A percentile compares a stretch with the other conserved stretches of the same genome.
Conservation (phyloP, 2,797 vertebrate species). For the Aulostomus chinensis region DNA sequence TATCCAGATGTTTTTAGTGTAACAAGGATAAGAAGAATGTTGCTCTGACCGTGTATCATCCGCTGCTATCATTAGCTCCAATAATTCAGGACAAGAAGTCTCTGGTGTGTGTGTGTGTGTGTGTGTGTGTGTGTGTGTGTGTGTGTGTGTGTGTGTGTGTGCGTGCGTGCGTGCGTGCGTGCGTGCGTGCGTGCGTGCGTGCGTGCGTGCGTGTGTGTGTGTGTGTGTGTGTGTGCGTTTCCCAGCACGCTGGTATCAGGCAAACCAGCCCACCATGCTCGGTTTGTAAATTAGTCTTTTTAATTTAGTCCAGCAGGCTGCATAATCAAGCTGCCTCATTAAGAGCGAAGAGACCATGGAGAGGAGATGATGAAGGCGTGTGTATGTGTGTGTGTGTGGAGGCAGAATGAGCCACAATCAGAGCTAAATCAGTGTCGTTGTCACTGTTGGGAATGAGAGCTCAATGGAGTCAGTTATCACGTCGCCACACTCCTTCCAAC, state of each 20-base stretch:
- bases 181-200: neutral
- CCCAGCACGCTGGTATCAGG: constrained; percentile 19
- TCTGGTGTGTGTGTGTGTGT: too few relatives aligned
- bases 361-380: constrained; percentile 30
- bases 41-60: too few relatives aligned
- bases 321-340: constrained; percentile 54
- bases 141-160: neutral
- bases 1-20: too few relatives aligned
- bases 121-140: neutral
- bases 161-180: neutral
- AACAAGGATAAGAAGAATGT: too few relatives aligned
- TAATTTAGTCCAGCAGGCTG: constrained; percentile 58
- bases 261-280: constrained; percentile 27
- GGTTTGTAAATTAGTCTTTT: constrained; percentile 56
- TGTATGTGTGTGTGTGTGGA: constrained; percentile 10
- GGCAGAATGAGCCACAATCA: constrained; percentile 25
- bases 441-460: constrained; percentile 14
- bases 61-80: too few relatives aligned
- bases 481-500: neutral
- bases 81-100: too few relatives aligned
- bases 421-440: constrained; percentile 33
- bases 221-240: neutral
- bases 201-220: neutral
- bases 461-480: constrained; percentile 38
- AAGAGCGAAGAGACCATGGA: constrained; percentile 44